phyloP scores from a whole-genome alignment of 2,797 vertebrate genomes.

The Myioborus melanocephalus region DNA sequence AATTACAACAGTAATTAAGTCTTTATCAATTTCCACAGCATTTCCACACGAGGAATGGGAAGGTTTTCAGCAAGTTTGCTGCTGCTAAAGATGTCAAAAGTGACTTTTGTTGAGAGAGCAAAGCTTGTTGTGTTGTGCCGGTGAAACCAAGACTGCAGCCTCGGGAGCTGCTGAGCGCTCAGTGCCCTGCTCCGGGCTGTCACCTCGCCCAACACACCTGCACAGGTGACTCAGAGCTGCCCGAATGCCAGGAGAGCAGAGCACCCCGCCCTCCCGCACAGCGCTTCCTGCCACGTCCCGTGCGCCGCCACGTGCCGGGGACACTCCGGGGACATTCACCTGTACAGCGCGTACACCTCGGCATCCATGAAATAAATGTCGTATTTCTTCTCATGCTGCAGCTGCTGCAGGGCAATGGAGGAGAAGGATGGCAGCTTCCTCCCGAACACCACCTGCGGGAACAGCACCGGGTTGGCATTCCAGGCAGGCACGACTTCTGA shows the following conservation, averaged over 20 bases:
- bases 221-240: background rate
- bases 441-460: slow-evolving; percentile 88
- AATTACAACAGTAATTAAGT: background rate
- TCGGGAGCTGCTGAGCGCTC: background rate
- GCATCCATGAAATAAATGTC: slow-evolving; percentile 90
- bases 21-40: background rate
- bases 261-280: background rate
- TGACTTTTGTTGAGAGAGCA: background rate
- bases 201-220: background rate
- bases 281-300: background rate
- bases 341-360: slow-evolving; percentile 86
- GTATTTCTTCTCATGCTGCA: slow-evolving; percentile 89
- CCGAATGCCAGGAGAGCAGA: background rate
- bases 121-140: fast-evolving
- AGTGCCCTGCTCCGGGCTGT: background rate
- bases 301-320: background rate
- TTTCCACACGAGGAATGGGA: background rate
- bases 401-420: slow-evolving; percentile 79
- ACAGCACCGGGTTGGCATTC: background rate
- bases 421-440: slow-evolving; percentile 84
- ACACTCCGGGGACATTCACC: slow-evolving; percentile 67
- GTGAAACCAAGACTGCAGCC: fast-evolving
- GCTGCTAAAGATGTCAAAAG: background rate
- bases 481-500: fast-evolving
- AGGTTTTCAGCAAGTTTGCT: background rate